A percentile compares a stretch with the other conserved stretches of the same genome.
These are phyloP conservation scores for Tetragonula carbonaria DNA, from an alignment of 2,888 invertebrate species.

Conservation along the genomic window DNA sequence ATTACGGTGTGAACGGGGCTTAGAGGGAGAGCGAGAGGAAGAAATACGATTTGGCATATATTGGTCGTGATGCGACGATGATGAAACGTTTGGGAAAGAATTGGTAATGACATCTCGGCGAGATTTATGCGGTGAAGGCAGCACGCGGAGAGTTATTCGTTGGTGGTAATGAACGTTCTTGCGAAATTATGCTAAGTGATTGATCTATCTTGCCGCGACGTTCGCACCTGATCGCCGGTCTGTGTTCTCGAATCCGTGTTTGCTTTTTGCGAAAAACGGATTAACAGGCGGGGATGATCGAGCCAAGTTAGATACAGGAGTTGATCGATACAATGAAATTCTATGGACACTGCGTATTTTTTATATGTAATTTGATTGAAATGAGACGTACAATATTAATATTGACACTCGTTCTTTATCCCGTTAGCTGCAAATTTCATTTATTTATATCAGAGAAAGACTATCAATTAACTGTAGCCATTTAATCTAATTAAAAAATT, in stretches of 20 bases:
- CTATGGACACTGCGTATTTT: no score
- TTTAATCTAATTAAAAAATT: no score
- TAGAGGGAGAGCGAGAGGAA: neutral
- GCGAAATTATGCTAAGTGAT: conserved; percentile 44
- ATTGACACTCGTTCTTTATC: no score
- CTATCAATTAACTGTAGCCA: no score
- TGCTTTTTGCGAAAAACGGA: neutral
- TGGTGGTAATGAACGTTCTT: conserved; percentile 44
- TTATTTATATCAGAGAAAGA: no score
- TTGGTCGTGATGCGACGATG: conserved; percentile 2
- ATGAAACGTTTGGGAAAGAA: conserved; percentile 22
- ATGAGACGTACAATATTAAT: no score
- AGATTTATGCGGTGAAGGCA: conserved; percentile 35
- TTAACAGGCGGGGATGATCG: neutral
- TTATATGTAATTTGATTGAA: no score
- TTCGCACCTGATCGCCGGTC: neutral
- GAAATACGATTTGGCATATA: neutral
- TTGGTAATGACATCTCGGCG: conserved; percentile 32
- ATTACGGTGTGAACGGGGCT: neutral
- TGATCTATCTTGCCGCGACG: conserved; percentile 21
- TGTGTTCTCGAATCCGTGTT: neutral
- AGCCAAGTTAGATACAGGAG: no score
- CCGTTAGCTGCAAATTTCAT: no score
- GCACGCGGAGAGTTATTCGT: conserved; percentile 15
- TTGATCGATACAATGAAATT: no score